Base-by-base conservation (phyloP, 2,888 invertebrate species). In the Teleogryllus oceanicus region DNA sequence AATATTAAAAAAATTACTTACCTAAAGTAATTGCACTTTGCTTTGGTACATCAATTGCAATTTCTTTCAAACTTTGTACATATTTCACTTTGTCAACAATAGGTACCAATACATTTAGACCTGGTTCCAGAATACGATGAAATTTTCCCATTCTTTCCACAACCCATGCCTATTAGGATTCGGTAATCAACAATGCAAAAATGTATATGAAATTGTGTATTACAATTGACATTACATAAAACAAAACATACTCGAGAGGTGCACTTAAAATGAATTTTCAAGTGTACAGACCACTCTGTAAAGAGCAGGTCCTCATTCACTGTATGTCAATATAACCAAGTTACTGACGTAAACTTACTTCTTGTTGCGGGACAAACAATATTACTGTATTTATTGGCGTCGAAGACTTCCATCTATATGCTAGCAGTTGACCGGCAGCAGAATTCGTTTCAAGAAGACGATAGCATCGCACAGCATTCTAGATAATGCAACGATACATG, bases 311-410 rank as follows among this genome's bases (percentile, higher is more conserved):
- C 74, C n/a, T 16, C 2, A 74, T 74, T 74, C 16, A 18, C 11
- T 11, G 21, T 13, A 74, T 74, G 74, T 74, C 11, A 74, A 20
- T 12, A 20, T 76, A 76, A 76, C n/a, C 1, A 24, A 37, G 37
- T 24, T 24, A 75, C 50, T 37, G 37, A 37, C 37, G 37, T 37
- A 8, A 37, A 83, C 85, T 85, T 88, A 94, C 97, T 92, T 99
- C 98, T 90, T 99, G 99, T 87, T 99, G 99, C 5, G 99, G 99
- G 37, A 99, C 99, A 90, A 99, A 99, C 92, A 98, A 93, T 80
- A 99, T 89, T 82, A 96, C 89, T 11, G 98, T 98, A 88, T 99
- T 99, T 76, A 96, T 87, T 0, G 97, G 97, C 12, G 94, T 94
- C 21, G 91, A 90, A 12, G 91, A 90, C 79, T 84, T 84, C 78